phyloP scores from a whole-genome alignment of 2,888 invertebrate species.

The Phyllotreta striolata region DNA sequence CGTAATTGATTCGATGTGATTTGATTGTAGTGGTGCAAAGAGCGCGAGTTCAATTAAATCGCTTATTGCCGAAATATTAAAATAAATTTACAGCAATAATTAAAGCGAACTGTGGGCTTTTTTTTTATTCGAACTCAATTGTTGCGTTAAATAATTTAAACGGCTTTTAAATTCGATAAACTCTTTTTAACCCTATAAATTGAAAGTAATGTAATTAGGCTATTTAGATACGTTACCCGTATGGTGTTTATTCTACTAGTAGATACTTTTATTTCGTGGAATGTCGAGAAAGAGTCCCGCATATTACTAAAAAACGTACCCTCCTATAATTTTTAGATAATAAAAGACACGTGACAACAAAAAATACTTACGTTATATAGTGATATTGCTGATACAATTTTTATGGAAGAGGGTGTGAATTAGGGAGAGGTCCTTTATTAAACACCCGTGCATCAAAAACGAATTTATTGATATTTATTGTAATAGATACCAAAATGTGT shows the following conservation, averaged over 20 bases:
- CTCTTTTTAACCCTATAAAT: slow-evolving; percentile 14
- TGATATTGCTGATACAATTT: slow-evolving; percentile 50
- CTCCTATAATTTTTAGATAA: slow-evolving; percentile 44
- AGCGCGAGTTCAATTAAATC: too few species aligned
- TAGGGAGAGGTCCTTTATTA: slow-evolving; percentile 48
- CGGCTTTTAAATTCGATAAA: slow-evolving; percentile 14
- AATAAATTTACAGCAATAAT: too few species aligned
- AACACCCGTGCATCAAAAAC: slow-evolving; percentile 50
- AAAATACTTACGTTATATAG: slow-evolving; percentile 59
- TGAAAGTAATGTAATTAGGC: slow-evolving; percentile 25
- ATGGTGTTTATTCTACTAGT: slow-evolving; percentile 12
- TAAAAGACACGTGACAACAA: slow-evolving; percentile 59
- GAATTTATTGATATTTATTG: background rate
- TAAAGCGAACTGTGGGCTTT: too few species aligned
- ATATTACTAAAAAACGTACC: slow-evolving; percentile 40
- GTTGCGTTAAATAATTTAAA: too few species aligned
- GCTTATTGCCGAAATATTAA: too few species aligned
- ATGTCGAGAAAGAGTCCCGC: slow-evolving; percentile 35
- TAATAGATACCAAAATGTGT: too few species aligned
- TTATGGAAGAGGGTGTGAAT: slow-evolving; percentile 44
- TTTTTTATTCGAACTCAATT: too few species aligned
- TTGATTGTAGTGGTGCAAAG: slow-evolving; percentile 3
- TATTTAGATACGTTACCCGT: slow-evolving; percentile 28
- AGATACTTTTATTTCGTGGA: slow-evolving; percentile 18
- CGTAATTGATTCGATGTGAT: slow-evolving; percentile 31